These are phyloP conservation scores for Astatoreochromis straeleni DNA, from an alignment of 2,113 vertebrate genomes.

Conservation along the genomic window DNA sequence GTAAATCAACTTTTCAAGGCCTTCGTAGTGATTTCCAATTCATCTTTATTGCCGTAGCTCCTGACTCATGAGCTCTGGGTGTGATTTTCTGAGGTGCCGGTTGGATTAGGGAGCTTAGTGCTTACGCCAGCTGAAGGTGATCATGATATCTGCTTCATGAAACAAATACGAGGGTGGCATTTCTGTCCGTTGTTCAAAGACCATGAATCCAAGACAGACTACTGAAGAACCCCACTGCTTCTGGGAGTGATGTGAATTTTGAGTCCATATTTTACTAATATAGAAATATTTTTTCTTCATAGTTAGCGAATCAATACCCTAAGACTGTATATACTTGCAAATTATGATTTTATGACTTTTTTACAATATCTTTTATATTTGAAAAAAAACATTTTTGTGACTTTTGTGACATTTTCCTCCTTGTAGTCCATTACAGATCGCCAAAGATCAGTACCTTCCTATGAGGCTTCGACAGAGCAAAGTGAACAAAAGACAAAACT, in stretches of 20 bases:
- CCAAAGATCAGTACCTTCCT: not conserved
- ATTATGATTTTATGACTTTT: not conserved
- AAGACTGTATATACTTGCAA: not conserved
- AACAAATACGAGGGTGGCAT: not conserved
- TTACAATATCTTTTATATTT: not conserved
- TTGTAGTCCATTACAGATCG: not conserved
- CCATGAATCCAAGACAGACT: not conserved
- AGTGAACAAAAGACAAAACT: slow-evolving; percentile 44
- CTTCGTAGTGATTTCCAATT: slow-evolving; percentile 26
- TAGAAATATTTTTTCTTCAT: not conserved
- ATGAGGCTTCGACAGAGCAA: not conserved
- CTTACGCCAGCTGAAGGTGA: slow-evolving; percentile 8
- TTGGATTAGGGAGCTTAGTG: not conserved
- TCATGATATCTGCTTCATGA: slow-evolving; percentile 11
- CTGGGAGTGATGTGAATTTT: not conserved
- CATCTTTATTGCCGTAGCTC: slow-evolving; percentile 12
- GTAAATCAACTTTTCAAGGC: slow-evolving; percentile 22
- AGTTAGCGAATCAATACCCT: not conserved
- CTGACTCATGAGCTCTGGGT: slow-evolving; percentile 19
- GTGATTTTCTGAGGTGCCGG: slow-evolving; percentile 32
- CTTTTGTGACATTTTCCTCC: not conserved
- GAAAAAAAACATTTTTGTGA: not conserved
- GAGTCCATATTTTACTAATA: not conserved
- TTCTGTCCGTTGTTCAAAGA: not conserved
- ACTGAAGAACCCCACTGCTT: not conserved